A percentile compares a stretch with the other conserved stretches of the same genome.
phyloP scores from a whole-genome alignment of 2,888 invertebrate genomes.

The Phlogophora meticulosa region DNA sequence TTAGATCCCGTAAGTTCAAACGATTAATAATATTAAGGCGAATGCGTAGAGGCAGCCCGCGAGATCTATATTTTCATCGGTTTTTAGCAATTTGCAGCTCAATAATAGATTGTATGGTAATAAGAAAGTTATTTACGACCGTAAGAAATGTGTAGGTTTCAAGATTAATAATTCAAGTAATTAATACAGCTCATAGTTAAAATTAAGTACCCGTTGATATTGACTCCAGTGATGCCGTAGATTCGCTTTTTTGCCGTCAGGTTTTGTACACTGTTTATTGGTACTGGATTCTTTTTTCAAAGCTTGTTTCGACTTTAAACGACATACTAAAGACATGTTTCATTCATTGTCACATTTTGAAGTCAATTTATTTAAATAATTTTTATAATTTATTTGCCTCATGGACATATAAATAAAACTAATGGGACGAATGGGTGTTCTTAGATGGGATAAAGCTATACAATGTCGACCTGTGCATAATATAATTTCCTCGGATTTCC shows the following conservation, averaged over 20 bases:
- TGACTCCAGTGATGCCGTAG: too few relatives aligned
- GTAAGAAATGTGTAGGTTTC: too few relatives aligned
- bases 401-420: conserved; percentile 54
- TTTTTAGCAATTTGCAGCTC: too few relatives aligned
- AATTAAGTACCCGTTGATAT: too few relatives aligned
- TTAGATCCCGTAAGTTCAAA: too few relatives aligned
- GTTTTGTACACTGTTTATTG: background rate
- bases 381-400: conserved; percentile 38
- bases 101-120: too few relatives aligned
- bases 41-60: too few relatives aligned
- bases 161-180: too few relatives aligned
- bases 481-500: conserved; percentile 90
- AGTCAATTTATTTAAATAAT: conserved; percentile 36
- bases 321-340: conserved; percentile 1
- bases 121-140: too few relatives aligned
- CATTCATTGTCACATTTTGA: conserved; percentile 48
- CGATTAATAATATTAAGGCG: too few relatives aligned
- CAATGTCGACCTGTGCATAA: conserved; percentile 87
- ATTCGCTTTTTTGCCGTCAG: background rate
- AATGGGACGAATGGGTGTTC: conserved; percentile 81
- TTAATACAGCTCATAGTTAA: too few relatives aligned
- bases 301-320: conserved; percentile 10
- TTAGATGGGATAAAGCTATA: conserved; percentile 89
- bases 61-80: too few relatives aligned
- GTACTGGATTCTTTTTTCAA: conserved; percentile 43